Evolutionary conservation across 2,888 invertebrate genomes (phyloP), one percentile per base, ranked within the genome.

Genomic region (Lamproptera curius): DNA sequence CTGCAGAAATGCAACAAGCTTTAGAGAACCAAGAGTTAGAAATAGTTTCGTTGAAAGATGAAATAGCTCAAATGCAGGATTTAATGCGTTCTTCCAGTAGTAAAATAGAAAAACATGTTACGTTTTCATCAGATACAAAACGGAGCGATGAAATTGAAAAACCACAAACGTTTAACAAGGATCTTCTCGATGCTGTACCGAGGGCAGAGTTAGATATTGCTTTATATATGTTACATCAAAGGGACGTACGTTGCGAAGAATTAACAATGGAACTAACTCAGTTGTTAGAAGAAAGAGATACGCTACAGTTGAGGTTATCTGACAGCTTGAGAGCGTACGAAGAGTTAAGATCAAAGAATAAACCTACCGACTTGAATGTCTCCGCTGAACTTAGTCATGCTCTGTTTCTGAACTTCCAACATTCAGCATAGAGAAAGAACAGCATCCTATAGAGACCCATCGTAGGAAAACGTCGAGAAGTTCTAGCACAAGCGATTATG

Each of bases 221-320:
- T 0, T 73, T 95, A 34, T 95, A 95, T 66, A 94, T 95, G 92
- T 80, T 96, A 42, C 96, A 97, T 71, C 95, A 95, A 65, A 89
- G 95, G 55, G 96, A 96, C 59, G 93, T 96, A 50, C 90, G 95
- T 1, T 95, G 95, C 70, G 96, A 96, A 65, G 96, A 96, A 73
- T 86, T 97, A 50, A 95, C 95, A 0, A 89, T 94, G 63, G 96
- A 97, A 70, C 81, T 97, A 42, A 94, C 94, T 56, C 93, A 92
- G 72, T 78, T 97, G 37, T 76, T 96, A 38, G 95, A 96, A 72
- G 96, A 96, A 72, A 89, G 96, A 44, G 96, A 97, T 66, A 94
- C 94, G 0, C 75, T 97, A 43, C 96, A 96, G 63, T 75, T 96
- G 51, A 91, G 94, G 55, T 77, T 97, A 5, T 96, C 96, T 0